Base-by-base conservation (phyloP, 2,113 vertebrate species). In the Bufo gargarizans region DNA sequence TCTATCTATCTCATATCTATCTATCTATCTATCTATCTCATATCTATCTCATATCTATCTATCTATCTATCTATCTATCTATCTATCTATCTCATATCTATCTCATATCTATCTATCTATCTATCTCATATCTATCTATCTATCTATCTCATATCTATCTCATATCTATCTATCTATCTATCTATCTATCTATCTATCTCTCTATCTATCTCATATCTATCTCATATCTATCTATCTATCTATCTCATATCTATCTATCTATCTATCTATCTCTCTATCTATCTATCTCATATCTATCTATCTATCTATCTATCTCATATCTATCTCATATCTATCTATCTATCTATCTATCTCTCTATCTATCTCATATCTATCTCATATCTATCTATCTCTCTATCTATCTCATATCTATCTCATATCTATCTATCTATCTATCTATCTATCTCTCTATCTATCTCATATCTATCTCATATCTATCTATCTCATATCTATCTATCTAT, bases 401-500 rank as follows among this genome's bases (percentile, higher is more conserved):
- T 33, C n/a, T n/a, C n/a, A n/a, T 33, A 33, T 33, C 33, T 33
- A 33, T 33, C 33, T 33, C 33, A 0, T 33, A 33, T 33, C 33
- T 33, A 33, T 33, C 33, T 33, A 33, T 69, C 67, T 85, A 58
- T 78, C 63, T 82, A 47, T 69, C n/a, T 33, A 69, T 69, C 67
- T 71, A 71, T 71, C 69, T 71, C 43, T 71, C 69, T 33, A 71
- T 71, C 22, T 71, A 71, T 71, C 4, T 45, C 22, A 2, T 67
- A 71, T 71, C 69, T 71, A 43, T 53, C 53, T 53, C n/a, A n/a
- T 33, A 71, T 71, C 22, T 71, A 71, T 71, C 67, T 71, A 71
- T 71, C 4, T 45, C 22, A 2, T 67, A 71, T 71, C 69, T 71
- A 43, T 53, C 53, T 53, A 53, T 53, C 53, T 53, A 53, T 53